A percentile compares a stretch with the other conserved stretches of the same genome.
These are phyloP conservation scores for Morus bassanus DNA, from an alignment of 2,797 vertebrate genomes.

Conservation along the genomic window DNA sequence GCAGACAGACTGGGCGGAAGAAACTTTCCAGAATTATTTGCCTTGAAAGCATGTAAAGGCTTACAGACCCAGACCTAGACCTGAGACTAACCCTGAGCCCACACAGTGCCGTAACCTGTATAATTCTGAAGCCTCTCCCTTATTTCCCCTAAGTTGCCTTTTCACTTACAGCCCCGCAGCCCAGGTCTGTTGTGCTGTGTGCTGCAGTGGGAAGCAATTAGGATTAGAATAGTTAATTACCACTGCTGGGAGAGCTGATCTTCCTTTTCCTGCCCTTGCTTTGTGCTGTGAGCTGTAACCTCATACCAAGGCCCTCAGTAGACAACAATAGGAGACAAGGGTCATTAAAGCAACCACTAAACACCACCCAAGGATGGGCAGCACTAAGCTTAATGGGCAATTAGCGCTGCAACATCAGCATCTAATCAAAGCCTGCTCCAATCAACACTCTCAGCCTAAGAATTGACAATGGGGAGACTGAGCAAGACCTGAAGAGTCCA, in stretches of 20 bases:
- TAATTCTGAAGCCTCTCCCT: neutral
- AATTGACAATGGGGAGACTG: fast-evolving
- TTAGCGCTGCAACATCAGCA: neutral
- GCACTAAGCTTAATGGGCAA: neutral
- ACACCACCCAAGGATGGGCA: neutral
- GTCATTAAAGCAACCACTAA: neutral
- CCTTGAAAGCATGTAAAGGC: neutral
- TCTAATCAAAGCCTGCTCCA: neutral
- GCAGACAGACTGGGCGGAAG: neutral
- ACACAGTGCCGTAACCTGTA: neutral
- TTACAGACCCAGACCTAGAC: neutral
- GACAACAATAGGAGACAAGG: neutral
- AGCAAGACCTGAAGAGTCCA: neutral
- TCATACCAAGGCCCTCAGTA: neutral
- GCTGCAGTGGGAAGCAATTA: neutral
- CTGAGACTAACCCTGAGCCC: neutral
- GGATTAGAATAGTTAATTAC: neutral
- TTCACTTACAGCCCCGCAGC: neutral
- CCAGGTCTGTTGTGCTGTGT: neutral
- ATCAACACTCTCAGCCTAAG: neutral
- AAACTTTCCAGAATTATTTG: neutral
- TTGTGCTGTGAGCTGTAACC: neutral
- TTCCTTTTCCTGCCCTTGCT: neutral
- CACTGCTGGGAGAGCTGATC: neutral
- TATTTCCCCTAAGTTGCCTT: too few relatives aligned